phyloP scores from a whole-genome alignment of 2,797 vertebrate species.

The Knipowitschia caucasica region DNA sequence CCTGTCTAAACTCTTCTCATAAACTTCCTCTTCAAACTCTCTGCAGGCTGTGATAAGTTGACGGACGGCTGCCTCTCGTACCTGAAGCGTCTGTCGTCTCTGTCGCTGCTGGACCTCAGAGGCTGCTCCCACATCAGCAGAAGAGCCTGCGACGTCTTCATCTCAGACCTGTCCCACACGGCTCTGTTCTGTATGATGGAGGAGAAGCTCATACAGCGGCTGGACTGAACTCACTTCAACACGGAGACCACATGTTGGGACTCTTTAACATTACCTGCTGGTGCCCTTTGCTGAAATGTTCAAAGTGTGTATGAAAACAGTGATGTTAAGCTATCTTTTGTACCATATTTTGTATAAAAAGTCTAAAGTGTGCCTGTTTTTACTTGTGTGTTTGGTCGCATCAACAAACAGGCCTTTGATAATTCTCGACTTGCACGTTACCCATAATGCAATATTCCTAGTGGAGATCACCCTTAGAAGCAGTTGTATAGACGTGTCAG shows the following conservation, averaged over 20 bases:
- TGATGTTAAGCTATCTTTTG: not conserved
- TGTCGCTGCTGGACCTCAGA: slow-evolving; percentile 90
- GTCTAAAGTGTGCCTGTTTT: not conserved
- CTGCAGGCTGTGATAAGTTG: slow-evolving; percentile 88
- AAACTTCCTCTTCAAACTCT: no score
- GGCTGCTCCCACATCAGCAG: slow-evolving; percentile 88
- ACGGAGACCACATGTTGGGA: not conserved
- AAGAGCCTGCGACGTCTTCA: slow-evolving; percentile 90
- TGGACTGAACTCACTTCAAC: slow-evolving; percentile 59
- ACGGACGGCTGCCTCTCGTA: slow-evolving; percentile 89
- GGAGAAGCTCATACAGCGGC: slow-evolving; percentile 95
- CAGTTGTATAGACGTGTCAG: no score
- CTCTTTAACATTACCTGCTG: not conserved
- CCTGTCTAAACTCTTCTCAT: no score
- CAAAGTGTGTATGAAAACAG: no score
- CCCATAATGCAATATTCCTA: no score
- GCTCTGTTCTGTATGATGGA: slow-evolving; percentile 94
- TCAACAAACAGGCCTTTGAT: no score
- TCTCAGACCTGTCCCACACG: slow-evolving; percentile 92
- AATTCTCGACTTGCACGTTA: no score
- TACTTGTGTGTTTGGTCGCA: not conserved
- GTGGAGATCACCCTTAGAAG: no score
- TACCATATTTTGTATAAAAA: not conserved
- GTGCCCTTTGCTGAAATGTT: no score
- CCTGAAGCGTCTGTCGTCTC: slow-evolving; percentile 85